Percentiles rank a stretch among this genome's conserved stretches.
phyloP scores from a whole-genome alignment of 2,797 vertebrate genomes.

The Rhynchotus rufescens region DNA sequence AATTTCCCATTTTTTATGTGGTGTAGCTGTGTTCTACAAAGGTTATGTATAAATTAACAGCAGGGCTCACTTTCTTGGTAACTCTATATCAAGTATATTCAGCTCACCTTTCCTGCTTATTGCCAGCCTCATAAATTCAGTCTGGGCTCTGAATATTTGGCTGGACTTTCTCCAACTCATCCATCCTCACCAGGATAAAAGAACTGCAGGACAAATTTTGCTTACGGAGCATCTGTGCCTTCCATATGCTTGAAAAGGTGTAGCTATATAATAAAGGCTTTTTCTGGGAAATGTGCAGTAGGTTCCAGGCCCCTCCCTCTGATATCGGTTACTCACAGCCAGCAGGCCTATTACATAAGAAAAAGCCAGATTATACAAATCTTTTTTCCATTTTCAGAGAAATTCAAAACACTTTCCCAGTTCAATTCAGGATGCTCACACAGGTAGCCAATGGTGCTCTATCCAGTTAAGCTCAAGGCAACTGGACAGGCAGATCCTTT shows the following conservation, averaged over 20 bases:
- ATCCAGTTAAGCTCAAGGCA: not conserved
- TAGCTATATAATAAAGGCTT: constrained; percentile 7
- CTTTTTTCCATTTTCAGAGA: not conserved
- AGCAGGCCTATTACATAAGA: constrained; percentile 36
- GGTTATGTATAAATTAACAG: not conserved
- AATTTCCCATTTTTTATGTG: not conserved
- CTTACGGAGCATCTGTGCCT: constrained; percentile 41
- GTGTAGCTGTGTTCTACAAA: not conserved
- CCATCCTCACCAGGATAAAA: constrained; percentile 32
- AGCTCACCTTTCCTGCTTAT: constrained; percentile 21
- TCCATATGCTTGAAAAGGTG: constrained; percentile 56
- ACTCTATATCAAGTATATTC: not conserved
- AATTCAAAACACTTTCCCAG: not conserved
- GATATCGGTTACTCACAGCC: not conserved
- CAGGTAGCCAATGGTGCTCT: not conserved
- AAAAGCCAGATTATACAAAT: constrained; percentile 38
- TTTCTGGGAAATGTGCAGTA: constrained; percentile 6
- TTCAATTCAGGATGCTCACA: not conserved
- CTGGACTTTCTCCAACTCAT: constrained; percentile 32
- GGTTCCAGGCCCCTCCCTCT: constrained; percentile 7
- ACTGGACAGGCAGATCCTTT: not conserved
- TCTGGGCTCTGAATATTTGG: constrained; percentile 20
- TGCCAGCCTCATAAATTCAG: constrained; percentile 11
- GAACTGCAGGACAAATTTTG: constrained; percentile 30
- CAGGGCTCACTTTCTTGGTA: constrained; percentile 9